Evolutionary conservation across 2,113 vertebrate species (phyloP).

Genomic region (Oceanodroma tethys): DNA sequence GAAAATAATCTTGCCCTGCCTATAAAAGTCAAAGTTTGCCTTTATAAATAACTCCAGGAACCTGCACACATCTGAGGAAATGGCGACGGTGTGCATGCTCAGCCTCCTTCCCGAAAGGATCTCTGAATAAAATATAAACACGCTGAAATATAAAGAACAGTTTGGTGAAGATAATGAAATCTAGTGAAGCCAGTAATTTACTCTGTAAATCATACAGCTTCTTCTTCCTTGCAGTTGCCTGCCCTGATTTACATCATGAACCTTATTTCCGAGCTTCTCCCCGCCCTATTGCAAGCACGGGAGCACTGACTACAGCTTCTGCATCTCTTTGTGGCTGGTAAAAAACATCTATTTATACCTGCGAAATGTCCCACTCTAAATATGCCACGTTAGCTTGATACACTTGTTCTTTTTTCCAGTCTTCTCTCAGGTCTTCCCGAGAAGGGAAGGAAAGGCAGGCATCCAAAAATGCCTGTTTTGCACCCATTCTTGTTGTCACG

Average conservation of each 20-base stretch:
- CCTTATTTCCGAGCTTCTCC: not conserved
- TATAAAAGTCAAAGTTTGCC: conserved; percentile 62
- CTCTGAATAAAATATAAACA: conserved; percentile 57
- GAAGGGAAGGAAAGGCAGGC: not conserved
- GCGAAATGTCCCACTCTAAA: not conserved
- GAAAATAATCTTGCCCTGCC: conserved; percentile 49
- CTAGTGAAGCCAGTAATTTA: conserved; percentile 53
- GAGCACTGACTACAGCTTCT: not conserved
- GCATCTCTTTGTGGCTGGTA: not conserved
- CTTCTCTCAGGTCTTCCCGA: not conserved
- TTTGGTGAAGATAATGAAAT: conserved; percentile 55
- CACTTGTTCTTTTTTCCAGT: not conserved
- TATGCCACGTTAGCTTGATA: not conserved
- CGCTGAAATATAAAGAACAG: conserved; percentile 16
- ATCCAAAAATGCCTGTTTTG: not conserved
- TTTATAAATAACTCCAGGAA: conserved; percentile 56
- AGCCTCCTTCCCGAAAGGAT: not conserved
- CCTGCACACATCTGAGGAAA: not conserved
- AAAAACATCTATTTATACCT: not conserved
- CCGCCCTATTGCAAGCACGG: not conserved
- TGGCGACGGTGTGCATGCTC: not conserved
- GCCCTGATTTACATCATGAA: conserved; percentile 43
- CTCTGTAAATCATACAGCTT: conserved; percentile 50
- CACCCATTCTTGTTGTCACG: not conserved
- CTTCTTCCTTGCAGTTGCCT: conserved; percentile 16